Conservation (phyloP, 2,797 vertebrate species). For the Micropoecilia bifurca region DNA sequence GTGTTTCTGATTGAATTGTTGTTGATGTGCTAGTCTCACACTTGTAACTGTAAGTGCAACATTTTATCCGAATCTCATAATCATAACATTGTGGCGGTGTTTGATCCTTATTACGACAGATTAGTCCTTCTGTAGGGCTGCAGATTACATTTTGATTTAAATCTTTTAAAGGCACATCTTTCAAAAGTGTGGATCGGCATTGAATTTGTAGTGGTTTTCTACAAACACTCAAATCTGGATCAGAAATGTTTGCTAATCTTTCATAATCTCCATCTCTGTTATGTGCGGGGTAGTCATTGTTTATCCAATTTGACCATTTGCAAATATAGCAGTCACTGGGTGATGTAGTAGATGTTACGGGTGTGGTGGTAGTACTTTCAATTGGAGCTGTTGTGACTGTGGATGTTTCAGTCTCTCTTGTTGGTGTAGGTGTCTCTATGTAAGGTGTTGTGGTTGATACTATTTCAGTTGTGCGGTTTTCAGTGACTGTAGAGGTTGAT, state of each 20-base stretch:
- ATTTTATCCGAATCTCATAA: constrained; percentile 83
- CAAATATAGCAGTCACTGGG: neutral
- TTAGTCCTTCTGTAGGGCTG: constrained; percentile 70
- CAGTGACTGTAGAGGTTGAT: neutral
- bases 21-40: fast-evolving
- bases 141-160: constrained; percentile 80
- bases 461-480: neutral
- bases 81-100: constrained; percentile 71
- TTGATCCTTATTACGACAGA: constrained; percentile 75
- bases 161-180: constrained; percentile 37
- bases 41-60: constrained; percentile 67
- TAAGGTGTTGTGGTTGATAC: neutral
- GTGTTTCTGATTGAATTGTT: neutral
- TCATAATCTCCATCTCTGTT: neutral
- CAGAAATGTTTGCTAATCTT: neutral
- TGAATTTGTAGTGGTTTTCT: constrained; percentile 67
- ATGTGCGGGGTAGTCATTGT: neutral
- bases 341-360: neutral
- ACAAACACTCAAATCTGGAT: constrained; percentile 64
- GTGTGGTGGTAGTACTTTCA: too few species aligned
- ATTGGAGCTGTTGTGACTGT: too few species aligned
- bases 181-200: constrained; percentile 75
- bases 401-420: neutral
- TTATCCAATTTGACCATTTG: neutral
- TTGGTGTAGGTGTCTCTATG: neutral